phyloP scores from a whole-genome alignment of 2,113 vertebrate species.

The Larimichthys polyactis region DNA sequence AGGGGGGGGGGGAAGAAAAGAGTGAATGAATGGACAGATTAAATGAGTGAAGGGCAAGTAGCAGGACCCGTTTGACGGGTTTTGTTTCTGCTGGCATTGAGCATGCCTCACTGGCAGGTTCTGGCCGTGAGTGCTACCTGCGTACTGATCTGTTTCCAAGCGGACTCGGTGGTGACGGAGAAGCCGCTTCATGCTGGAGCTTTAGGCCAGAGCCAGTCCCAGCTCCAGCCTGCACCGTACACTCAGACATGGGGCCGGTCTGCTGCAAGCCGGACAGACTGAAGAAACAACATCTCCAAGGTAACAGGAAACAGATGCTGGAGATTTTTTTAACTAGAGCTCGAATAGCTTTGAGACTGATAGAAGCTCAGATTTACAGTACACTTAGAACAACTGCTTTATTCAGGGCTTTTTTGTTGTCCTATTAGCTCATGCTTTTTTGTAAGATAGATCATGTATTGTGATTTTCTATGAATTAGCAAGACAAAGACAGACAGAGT shows the following conservation, averaged over 20 bases:
- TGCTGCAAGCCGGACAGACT: slow-evolving; percentile 78
- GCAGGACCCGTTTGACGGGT: slow-evolving; percentile 57
- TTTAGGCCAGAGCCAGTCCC: slow-evolving; percentile 40
- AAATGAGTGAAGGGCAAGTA: slow-evolving; percentile 50
- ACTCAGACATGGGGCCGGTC: slow-evolving; percentile 79
- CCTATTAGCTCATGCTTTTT: neutral
- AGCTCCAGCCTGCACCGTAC: slow-evolving; percentile 38
- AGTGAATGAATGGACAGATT: slow-evolving; percentile 56
- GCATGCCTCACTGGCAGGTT: slow-evolving; percentile 69
- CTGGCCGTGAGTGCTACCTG: slow-evolving; percentile 61
- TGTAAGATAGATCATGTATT: neutral
- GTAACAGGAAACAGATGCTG: slow-evolving; percentile 78
- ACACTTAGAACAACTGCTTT: slow-evolving; percentile 20
- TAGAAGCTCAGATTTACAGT: slow-evolving; percentile 33
- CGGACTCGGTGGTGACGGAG: slow-evolving; percentile 28
- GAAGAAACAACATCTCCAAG: slow-evolving; percentile 79
- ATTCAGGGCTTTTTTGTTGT: slow-evolving; percentile 14
- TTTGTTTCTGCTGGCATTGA: slow-evolving; percentile 61
- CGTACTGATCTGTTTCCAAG: slow-evolving; percentile 58
- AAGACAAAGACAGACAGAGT: neutral
- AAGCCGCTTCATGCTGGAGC: slow-evolving; percentile 47
- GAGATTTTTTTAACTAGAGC: slow-evolving; percentile 66
- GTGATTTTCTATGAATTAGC: neutral
- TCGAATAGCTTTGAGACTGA: slow-evolving; percentile 43
- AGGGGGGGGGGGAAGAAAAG: slow-evolving; percentile 35